Evolutionary conservation across 2,113 vertebrate genomes (phyloP).

Genomic region (Caracal caracal): DNA sequence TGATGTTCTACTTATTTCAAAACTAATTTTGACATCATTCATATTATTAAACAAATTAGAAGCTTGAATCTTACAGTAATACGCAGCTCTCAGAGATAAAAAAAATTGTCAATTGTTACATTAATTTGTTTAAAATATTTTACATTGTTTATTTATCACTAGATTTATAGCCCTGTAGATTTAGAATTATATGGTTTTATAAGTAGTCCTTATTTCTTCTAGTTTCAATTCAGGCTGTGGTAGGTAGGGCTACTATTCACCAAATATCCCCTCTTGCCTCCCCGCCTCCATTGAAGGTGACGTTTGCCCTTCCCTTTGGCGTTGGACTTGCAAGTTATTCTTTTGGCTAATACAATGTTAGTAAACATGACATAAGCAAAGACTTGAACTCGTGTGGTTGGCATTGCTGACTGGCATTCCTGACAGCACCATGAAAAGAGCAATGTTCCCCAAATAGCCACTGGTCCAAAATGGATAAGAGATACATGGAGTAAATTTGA

Average conservation of each 20-base stretch:
- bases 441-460: not conserved
- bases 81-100: not conserved
- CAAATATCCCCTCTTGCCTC: not conserved
- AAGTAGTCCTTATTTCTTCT: constrained; percentile 2
- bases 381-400: not conserved
- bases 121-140: constrained; percentile 8
- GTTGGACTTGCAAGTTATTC: not conserved
- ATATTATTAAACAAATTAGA: not conserved
- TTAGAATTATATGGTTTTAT: constrained; percentile 34
- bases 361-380: not conserved
- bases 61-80: not conserved
- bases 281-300: not conserved
- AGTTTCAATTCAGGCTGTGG: not conserved
- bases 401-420: not conserved
- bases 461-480: not conserved
- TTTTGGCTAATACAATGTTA: not conserved
- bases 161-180: not conserved
- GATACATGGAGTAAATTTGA: not conserved
- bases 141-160: not conserved
- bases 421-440: not conserved
- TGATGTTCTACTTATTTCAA: not conserved
- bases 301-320: not conserved
- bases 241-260: not conserved
- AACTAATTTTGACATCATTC: not conserved
- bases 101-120: not conserved